Percentiles rank a stretch among this genome's conserved stretches.
phyloP scores from a whole-genome alignment of 2,888 invertebrate genomes.

The Pandemis corylana region DNA sequence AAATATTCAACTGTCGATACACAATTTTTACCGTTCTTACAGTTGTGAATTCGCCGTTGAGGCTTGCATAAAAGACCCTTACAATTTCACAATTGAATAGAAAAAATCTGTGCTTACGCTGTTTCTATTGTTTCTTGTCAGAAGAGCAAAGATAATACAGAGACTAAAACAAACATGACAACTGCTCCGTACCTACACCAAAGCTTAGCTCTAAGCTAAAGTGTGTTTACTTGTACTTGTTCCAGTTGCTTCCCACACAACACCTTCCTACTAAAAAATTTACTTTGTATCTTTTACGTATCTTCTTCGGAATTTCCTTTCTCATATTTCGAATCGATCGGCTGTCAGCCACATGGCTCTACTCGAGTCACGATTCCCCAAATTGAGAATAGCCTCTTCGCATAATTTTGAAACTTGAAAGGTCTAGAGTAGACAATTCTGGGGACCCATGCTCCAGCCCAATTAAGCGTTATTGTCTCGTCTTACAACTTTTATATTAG shows the following conservation, averaged over 20 bases:
- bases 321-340: constrained; percentile 21
- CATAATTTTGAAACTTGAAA: constrained; percentile 33
- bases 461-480: constrained; percentile 24
- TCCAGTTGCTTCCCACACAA: not conserved
- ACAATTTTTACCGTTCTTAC: not conserved
- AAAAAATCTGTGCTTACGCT: too few species aligned
- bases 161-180: not conserved
- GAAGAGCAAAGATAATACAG: not conserved
- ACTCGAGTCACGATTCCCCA: constrained; percentile 14
- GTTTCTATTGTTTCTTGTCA: too few species aligned
- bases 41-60: too few species aligned
- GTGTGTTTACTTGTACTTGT: not conserved
- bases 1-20: not conserved
- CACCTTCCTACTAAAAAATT: not conserved
- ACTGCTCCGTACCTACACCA: not conserved
- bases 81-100: too few species aligned
- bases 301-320: constrained; percentile 10
- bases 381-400: constrained; percentile 30
- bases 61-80: too few species aligned
- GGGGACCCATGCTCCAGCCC: constrained; percentile 1
- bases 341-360: constrained; percentile 9
- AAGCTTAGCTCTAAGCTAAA: not conserved
- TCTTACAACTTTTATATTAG: constrained; percentile 15
- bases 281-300: not conserved
- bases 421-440: constrained; percentile 35